Evolutionary conservation across 2,888 invertebrate species (phyloP).

Genomic region (Spialia ferax): DNA sequence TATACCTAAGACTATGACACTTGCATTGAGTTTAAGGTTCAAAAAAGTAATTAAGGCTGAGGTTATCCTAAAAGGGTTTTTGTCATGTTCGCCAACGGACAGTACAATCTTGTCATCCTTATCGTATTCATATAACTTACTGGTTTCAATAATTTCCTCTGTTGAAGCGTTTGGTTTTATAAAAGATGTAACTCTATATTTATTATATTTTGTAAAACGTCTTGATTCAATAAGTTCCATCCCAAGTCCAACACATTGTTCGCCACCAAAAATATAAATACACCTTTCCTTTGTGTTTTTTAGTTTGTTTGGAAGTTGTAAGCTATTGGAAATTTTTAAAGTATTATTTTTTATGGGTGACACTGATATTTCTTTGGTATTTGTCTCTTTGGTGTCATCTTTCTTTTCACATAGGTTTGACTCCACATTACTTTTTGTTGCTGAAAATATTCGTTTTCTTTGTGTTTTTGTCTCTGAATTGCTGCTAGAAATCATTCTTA

Average conservation of each 20-base stretch:
- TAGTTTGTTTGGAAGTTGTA: neutral
- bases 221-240: neutral
- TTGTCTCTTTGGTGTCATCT: no score
- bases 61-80: neutral
- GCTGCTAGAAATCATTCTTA: no score
- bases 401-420: no score
- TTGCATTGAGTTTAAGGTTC: neutral
- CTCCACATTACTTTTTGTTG: no score
- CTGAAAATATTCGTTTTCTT: no score
- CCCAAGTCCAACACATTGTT: neutral
- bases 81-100: neutral
- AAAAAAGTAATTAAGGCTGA: neutral
- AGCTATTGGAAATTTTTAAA: no score
- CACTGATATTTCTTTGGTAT: no score
- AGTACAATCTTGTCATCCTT: neutral
- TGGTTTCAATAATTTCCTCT: neutral
- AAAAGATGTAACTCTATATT: neutral
- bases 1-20: neutral
- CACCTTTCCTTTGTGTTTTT: neutral
- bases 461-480: no score
- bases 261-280: slow-evolving; percentile 1
- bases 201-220: neutral
- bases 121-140: neutral
- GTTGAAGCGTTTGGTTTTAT: neutral
- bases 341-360: no score